phyloP scores from a whole-genome alignment of 1,140 invertebrate species.

The Parasteatoda tepidariorum region DNA sequence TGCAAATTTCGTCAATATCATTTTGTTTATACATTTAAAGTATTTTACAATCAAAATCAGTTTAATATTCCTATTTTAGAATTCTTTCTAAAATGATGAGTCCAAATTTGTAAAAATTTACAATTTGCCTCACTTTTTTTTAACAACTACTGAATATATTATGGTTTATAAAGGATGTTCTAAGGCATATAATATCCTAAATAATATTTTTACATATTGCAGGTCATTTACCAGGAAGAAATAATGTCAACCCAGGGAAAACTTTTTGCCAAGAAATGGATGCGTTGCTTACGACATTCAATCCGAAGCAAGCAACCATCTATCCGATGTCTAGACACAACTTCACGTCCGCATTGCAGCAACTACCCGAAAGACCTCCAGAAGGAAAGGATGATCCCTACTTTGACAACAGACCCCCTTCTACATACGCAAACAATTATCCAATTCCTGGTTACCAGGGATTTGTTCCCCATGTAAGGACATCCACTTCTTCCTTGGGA shows the following conservation, averaged over 20 bases:
- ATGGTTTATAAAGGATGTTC: too few species aligned
- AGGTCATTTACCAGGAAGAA: slow-evolving; percentile 51
- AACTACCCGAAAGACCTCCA: slow-evolving; percentile 1
- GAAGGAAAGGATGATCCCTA: slow-evolving; percentile 39
- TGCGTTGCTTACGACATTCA: slow-evolving; percentile 38
- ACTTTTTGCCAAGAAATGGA: slow-evolving; percentile 51
- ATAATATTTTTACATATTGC: background rate
- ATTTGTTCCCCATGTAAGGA: slow-evolving; percentile 48
- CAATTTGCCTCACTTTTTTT: too few species aligned
- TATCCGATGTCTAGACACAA: slow-evolving; percentile 23
- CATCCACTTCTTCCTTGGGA: slow-evolving; percentile 43
- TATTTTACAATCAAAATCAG: too few species aligned
- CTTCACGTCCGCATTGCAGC: slow-evolving; percentile 31
- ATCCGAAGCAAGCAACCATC: slow-evolving; percentile 26
- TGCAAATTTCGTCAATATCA: too few species aligned
- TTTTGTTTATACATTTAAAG: too few species aligned
- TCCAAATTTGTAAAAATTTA: too few species aligned
- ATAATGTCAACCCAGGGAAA: slow-evolving; percentile 48
- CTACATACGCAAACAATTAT: slow-evolving; percentile 50
- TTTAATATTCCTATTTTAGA: too few species aligned
- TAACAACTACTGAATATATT: too few species aligned
- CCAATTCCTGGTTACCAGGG: slow-evolving; percentile 54
- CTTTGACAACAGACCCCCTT: slow-evolving; percentile 51
- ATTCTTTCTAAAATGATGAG: too few species aligned
- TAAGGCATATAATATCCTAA: too few species aligned